phyloP scores from a whole-genome alignment of 2,888 invertebrate genomes.

The Spicauda simplicius region DNA sequence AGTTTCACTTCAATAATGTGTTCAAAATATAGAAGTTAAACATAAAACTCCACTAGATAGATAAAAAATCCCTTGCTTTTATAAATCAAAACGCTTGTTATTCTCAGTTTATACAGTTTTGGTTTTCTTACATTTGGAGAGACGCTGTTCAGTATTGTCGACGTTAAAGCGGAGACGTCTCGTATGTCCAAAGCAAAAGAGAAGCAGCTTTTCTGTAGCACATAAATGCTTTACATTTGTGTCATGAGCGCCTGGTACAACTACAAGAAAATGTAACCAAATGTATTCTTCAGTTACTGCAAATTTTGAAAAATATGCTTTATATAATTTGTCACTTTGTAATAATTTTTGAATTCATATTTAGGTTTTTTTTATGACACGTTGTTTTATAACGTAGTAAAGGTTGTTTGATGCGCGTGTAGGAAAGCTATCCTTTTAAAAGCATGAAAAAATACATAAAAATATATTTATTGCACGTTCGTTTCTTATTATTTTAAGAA shows the following conservation, averaged over 20 bases:
- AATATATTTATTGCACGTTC: too few relatives aligned
- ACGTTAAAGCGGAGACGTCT: slow-evolving; percentile 20
- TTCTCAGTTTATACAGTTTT: slow-evolving; percentile 7
- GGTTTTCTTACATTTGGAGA: slow-evolving; percentile 6
- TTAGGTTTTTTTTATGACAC: too few relatives aligned
- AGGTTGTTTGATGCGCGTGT: too few relatives aligned
- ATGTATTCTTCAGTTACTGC: background rate
- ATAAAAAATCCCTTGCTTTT: background rate
- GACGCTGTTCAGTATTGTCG: slow-evolving; percentile 4
- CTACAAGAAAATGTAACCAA: slow-evolving; percentile 7
- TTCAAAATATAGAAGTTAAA: background rate
- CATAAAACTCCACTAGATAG: background rate
- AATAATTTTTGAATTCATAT: too few relatives aligned
- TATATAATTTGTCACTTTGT: too few relatives aligned
- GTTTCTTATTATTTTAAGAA: too few relatives aligned
- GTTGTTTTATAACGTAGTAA: too few relatives aligned
- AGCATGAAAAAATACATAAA: too few relatives aligned
- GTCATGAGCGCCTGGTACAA: slow-evolving; percentile 5
- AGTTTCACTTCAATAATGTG: too few relatives aligned
- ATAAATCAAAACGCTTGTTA: background rate
- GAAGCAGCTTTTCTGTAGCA: slow-evolving; percentile 9
- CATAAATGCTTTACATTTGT: slow-evolving; percentile 23
- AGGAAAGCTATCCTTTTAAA: too few relatives aligned
- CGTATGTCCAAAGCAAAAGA: slow-evolving; percentile 15
- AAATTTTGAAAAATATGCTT: background rate